Evolutionary conservation across 2,113 vertebrate species (phyloP).

Genomic region (Hymenochirus boettgeri): DNA sequence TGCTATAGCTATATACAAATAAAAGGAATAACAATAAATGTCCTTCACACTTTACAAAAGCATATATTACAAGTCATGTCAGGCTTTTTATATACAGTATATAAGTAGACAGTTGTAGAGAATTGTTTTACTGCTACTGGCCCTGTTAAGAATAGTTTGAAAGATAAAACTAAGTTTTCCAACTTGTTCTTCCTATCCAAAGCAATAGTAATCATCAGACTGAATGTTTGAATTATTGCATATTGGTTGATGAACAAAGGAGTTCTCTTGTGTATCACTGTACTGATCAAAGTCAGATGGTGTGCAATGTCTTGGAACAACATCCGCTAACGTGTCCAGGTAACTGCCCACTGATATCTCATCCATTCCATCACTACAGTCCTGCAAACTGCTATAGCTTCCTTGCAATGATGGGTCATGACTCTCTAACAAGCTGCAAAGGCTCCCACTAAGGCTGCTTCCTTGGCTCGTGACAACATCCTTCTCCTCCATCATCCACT

Average conservation of each 20-base stretch:
- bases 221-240: slow-evolving; percentile 71
- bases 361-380: slow-evolving; percentile 80
- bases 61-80: too few relatives aligned
- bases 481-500: slow-evolving; percentile 92
- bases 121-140: too few relatives aligned
- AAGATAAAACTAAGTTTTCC: too few relatives aligned
- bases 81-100: too few relatives aligned
- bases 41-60: too few relatives aligned
- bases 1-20: too few relatives aligned
- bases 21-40: too few relatives aligned
- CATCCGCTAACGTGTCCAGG: slow-evolving; percentile 88
- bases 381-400: slow-evolving; percentile 81
- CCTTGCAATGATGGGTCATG: slow-evolving; percentile 76
- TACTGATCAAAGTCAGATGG: slow-evolving; percentile 77
- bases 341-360: slow-evolving; percentile 91
- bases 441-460: slow-evolving; percentile 84
- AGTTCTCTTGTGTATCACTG: slow-evolving; percentile 69
- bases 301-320: slow-evolving; percentile 74
- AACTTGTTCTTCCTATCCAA: too few relatives aligned
- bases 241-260: slow-evolving; percentile 59
- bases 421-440: slow-evolving; percentile 88
- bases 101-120: too few relatives aligned
- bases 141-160: too few relatives aligned
- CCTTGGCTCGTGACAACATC: slow-evolving; percentile 75
- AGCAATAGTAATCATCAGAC: slow-evolving; percentile 91